phyloP scores from a whole-genome alignment of 2,797 vertebrate species.

The Crax fasciolata region DNA sequence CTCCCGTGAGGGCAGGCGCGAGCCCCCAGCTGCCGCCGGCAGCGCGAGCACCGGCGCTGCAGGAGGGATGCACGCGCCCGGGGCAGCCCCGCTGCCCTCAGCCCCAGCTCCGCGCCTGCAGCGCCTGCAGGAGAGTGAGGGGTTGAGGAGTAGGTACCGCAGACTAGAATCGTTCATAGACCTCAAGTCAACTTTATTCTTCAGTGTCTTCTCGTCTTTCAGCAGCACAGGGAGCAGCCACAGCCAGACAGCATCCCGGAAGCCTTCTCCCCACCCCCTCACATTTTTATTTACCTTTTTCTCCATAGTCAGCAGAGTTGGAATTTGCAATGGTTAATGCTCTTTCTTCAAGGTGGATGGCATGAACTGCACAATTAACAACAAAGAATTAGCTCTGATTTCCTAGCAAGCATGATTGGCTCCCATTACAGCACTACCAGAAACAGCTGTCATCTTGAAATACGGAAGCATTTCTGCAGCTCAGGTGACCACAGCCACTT shows the following conservation, averaged over 20 bases:
- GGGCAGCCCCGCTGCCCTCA: too few species aligned
- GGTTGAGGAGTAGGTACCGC: too few species aligned
- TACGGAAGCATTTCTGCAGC: neutral
- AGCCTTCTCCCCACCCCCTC: accelerated
- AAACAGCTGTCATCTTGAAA: neutral
- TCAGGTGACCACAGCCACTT: neutral
- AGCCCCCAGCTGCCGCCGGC: too few species aligned
- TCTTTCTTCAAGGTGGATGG: neutral
- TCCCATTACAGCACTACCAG: neutral
- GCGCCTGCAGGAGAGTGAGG: too few species aligned
- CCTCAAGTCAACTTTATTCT: neutral
- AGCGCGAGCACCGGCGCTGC: too few species aligned
- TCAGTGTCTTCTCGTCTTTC: neutral
- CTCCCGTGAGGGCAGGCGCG: too few species aligned
- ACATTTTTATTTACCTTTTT: neutral
- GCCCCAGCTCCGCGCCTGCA: too few species aligned
- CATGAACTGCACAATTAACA: neutral
- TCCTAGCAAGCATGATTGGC: neutral
- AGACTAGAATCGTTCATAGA: neutral
- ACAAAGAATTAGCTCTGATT: neutral
- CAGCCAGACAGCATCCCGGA: neutral
- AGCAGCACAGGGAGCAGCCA: neutral
- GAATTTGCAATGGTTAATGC: neutral
- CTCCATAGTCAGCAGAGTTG: neutral
- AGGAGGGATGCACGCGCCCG: too few species aligned